A percentile compares a stretch with the other conserved stretches of the same genome.
These are phyloP conservation scores for Fopius arisanus DNA, from an alignment of 1,140 invertebrate species.

Conservation along the genomic window DNA sequence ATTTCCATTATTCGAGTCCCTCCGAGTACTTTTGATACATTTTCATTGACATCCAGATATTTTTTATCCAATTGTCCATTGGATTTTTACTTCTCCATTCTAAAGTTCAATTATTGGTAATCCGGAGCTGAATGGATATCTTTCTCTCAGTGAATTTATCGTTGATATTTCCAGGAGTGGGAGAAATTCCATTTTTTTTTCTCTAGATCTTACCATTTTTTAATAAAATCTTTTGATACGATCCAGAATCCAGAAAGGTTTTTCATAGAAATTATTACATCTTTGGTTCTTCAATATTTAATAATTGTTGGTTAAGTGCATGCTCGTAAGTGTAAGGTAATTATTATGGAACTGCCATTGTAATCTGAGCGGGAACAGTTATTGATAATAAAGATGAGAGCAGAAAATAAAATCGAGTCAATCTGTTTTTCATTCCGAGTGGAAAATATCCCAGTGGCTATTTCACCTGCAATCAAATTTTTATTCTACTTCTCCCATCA, in stretches of 20 bases:
- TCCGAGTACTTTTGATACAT: background rate
- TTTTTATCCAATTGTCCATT: background rate
- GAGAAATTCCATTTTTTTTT: too few species aligned
- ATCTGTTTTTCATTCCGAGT: background rate
- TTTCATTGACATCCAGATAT: background rate
- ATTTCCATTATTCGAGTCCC: background rate
- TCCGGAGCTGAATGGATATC: too few species aligned
- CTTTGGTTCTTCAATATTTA: background rate
- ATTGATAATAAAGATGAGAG: background rate
- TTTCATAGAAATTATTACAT: background rate
- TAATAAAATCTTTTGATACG: background rate
- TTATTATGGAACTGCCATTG: background rate
- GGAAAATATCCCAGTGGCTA: background rate
- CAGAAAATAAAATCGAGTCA: background rate
- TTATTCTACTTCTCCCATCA: background rate
- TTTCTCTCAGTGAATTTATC: too few species aligned
- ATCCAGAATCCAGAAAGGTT: background rate
- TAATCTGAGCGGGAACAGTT: background rate
- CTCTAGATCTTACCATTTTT: too few species aligned
- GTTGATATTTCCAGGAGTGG: too few species aligned
- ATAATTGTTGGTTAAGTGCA: background rate
- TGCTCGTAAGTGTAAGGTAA: background rate
- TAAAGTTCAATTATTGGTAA: too few species aligned
- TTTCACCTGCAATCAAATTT: constrained; percentile 3
- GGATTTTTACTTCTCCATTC: background rate